Evolutionary conservation across 2,113 vertebrate species (phyloP).

Genomic region (Ovis aries): DNA sequence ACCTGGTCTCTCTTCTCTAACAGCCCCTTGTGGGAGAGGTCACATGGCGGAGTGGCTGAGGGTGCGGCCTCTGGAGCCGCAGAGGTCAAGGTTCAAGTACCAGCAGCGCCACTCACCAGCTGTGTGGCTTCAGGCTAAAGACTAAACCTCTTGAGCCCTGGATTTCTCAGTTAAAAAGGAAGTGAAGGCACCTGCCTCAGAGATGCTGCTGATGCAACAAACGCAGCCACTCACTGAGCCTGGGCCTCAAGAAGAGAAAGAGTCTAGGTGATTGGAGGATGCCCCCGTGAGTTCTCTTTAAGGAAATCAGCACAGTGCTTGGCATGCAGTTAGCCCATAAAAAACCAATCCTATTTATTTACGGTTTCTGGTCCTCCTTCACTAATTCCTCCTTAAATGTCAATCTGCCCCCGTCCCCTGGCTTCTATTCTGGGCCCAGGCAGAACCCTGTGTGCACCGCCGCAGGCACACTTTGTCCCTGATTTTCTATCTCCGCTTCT

Average conservation of each 20-base stretch:
- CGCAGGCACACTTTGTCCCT: background rate
- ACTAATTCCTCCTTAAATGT: background rate
- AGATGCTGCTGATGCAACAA: background rate
- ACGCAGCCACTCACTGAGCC: background rate
- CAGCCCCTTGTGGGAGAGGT: background rate
- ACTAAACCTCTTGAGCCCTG: background rate
- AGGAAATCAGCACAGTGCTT: background rate
- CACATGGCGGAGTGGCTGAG: no score
- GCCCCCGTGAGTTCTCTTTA: background rate
- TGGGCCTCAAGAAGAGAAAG: background rate
- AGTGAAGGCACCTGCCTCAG: background rate
- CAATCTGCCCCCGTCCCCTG: background rate
- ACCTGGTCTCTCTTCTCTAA: background rate
- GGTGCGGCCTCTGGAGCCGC: background rate
- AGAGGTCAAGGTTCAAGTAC: background rate
- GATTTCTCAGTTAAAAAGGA: background rate
- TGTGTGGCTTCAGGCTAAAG: background rate
- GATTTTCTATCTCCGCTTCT: background rate
- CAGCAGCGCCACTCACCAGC: background rate
- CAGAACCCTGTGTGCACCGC: background rate
- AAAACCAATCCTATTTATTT: background rate
- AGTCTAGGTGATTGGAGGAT: background rate
- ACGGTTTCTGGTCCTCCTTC: background rate
- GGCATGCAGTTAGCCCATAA: background rate
- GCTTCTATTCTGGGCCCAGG: background rate